Base-by-base conservation (phyloP, 2,797 vertebrate genomes). In the Crax fasciolata region DNA sequence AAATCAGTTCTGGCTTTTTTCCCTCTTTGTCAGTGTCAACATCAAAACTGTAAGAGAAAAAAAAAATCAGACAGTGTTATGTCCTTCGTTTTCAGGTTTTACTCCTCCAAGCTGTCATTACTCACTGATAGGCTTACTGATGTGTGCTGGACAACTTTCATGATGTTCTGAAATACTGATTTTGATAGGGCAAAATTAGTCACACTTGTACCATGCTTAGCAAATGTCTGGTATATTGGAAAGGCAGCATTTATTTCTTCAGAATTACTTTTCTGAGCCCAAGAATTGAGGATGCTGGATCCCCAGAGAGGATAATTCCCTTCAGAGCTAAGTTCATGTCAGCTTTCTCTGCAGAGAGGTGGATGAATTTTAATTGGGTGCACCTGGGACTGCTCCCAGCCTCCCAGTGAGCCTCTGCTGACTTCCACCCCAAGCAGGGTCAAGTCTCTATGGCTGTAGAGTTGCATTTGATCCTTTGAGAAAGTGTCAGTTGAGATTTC, bases 351-450 rank as follows among this genome's bases (percentile, higher is more conserved):
- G 89, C 12, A 9, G 93, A 94, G 88, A 87, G 25, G 52, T 61
- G 71, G 59, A 24, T 84, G 92, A 93, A 84, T 96, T 95, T 93
- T 92, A 95, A 95, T 81, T 87, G 61, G 52, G 44, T 82, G 30
- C 94, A 79, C 27, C 49, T 90, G 95, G 90, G 95, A 95, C 38
- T 90, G 90, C 35, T 59, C 15, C 19, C 21, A 86, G 62, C 39
- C 82, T 71, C 32, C 3, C 61, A 77, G 35, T 3, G 4, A 81
- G 28, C 57, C 52, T 71, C 38, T 49, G 23, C 41, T 95, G 65
- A 70, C 71, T 94, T 88, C 59, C 71, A 84, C 0, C 71, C 82
- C 59, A 67, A 74, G 39, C 52, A 94, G 67, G 86, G 83, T 94
- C 44, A 2, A 27, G 39, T 49, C 70, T 87, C 74, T 48, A 62